Conservation (phyloP, 2,888 invertebrate genomes). For the Hemithea aestivaria region DNA sequence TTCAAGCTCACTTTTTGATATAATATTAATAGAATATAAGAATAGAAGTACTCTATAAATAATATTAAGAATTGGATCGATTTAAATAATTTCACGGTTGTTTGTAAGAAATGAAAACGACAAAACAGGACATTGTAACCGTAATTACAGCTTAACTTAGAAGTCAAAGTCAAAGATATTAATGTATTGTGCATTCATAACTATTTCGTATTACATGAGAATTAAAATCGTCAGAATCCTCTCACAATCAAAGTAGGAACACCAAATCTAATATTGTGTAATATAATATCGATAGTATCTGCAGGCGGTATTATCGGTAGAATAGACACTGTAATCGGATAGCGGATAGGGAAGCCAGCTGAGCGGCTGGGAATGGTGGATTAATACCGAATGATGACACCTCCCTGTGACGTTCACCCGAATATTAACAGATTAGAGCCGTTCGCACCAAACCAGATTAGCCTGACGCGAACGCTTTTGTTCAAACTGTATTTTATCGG, state of each 20-base stretch:
- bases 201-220: too few relatives aligned
- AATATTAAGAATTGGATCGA: too few relatives aligned
- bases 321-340: constrained; percentile 33
- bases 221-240: too few relatives aligned
- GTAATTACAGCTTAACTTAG: too few relatives aligned
- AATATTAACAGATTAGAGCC: constrained; percentile 15
- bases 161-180: too few relatives aligned
- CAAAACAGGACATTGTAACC: too few relatives aligned
- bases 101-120: too few relatives aligned
- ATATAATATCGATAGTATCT: neutral
- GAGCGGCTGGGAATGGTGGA: constrained; percentile 34
- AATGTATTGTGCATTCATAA: too few relatives aligned
- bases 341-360: constrained; percentile 40
- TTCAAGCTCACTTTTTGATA: constrained; percentile 1
- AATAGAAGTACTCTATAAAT: too few relatives aligned
- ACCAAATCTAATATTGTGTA: constrained; percentile 7
- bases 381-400: constrained; percentile 41
- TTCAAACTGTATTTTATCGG: constrained; percentile 17
- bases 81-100: too few relatives aligned
- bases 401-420: constrained; percentile 34
- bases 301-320: neutral
- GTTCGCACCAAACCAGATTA: constrained; percentile 3
- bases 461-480: constrained; percentile 8
- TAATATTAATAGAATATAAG: too few relatives aligned
- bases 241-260: neutral